Conservation (phyloP, 2,113 vertebrate species). For the Pomatostomus ruficeps region DNA sequence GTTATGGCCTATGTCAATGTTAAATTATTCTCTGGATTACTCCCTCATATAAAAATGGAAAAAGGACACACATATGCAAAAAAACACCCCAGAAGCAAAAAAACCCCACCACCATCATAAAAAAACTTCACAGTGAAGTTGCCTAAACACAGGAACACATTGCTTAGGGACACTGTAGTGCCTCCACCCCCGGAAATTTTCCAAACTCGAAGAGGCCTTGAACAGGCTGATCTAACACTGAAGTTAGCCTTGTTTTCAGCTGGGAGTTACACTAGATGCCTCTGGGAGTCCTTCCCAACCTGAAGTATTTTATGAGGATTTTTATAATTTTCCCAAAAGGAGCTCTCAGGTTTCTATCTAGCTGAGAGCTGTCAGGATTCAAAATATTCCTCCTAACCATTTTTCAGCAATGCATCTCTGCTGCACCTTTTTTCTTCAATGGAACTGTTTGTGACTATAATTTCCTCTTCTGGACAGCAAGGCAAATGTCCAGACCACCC, state of each 20-base stretch:
- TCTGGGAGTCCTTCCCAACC: neutral
- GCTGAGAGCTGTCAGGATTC: neutral
- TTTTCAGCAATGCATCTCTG: neutral
- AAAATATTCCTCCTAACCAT: neutral
- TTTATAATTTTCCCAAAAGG: neutral
- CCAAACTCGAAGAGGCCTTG: neutral
- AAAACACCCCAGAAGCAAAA: neutral
- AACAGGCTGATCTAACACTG: neutral
- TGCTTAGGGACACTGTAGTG: neutral
- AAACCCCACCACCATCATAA: neutral
- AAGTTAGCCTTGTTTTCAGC: neutral
- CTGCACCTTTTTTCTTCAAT: neutral
- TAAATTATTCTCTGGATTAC: neutral
- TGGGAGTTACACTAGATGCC: neutral
- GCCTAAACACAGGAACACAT: neutral
- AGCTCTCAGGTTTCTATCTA: neutral
- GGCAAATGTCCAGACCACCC: neutral
- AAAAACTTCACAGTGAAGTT: neutral
- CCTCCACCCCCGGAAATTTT: neutral
- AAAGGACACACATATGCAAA: neutral
- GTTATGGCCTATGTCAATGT: neutral
- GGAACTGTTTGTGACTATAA: neutral
- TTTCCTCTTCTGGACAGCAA: neutral
- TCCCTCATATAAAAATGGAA: neutral
- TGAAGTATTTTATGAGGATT: neutral